phyloP scores from a whole-genome alignment of 2,797 vertebrate species.

The Heteromormyrus szaboi region DNA sequence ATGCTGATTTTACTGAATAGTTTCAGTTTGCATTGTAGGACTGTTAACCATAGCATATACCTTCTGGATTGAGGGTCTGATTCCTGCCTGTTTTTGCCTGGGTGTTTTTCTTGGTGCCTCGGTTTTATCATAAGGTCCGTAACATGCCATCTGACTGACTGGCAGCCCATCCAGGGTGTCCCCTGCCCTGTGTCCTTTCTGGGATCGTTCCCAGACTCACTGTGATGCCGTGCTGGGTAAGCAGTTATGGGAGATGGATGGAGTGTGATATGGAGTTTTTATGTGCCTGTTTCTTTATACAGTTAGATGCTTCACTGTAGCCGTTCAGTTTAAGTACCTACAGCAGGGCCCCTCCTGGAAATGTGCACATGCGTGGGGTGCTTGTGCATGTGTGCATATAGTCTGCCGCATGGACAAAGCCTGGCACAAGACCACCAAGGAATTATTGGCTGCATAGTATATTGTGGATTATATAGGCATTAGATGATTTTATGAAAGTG shows the following conservation, averaged over 20 bases:
- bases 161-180: neutral
- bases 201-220: neutral
- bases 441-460: neutral
- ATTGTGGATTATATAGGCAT: neutral
- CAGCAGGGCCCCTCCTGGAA: neutral
- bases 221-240: neutral
- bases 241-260: neutral
- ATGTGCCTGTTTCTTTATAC: neutral
- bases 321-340: neutral
- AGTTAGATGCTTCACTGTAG: neutral
- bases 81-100: neutral
- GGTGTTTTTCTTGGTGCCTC: neutral
- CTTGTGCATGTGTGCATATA: neutral
- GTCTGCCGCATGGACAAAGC: neutral
- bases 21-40: neutral
- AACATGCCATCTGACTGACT: neutral
- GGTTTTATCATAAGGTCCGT: neutral
- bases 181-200: neutral
- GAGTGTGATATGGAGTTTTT: neutral
- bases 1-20: neutral
- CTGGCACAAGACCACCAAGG: neutral
- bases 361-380: neutral
- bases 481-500: neutral
- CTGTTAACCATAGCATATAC: neutral
- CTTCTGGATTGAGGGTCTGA: too few species aligned